Conservation (phyloP, 1,140 invertebrate genomes). For the Muscidifurax raptorellus region DNA sequence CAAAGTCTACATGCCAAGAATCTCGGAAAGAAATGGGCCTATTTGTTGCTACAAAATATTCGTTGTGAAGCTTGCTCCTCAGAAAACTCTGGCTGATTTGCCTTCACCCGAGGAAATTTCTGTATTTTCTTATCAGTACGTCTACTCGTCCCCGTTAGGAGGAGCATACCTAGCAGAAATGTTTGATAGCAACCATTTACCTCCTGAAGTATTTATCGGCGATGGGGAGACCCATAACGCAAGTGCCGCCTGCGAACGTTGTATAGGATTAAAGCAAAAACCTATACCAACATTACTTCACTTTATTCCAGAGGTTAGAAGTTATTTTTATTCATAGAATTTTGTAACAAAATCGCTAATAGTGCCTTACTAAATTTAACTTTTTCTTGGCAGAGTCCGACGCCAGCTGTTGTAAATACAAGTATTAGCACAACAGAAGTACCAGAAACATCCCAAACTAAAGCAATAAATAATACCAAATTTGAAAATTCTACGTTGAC, state of each 20-base stretch:
- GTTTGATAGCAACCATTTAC: slow-evolving; percentile 80
- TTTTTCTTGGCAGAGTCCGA: slow-evolving; percentile 38
- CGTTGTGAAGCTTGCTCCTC: slow-evolving; percentile 82
- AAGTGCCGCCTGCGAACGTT: slow-evolving; percentile 73
- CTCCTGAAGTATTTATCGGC: slow-evolving; percentile 81
- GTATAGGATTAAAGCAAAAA: slow-evolving; percentile 75
- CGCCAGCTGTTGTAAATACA: slow-evolving; percentile 45
- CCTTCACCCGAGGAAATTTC: slow-evolving; percentile 81
- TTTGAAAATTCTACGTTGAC: slow-evolving; percentile 21
- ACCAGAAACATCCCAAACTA: slow-evolving; percentile 36
- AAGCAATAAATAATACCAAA: slow-evolving; percentile 49
- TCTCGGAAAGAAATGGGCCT: slow-evolving; percentile 89
- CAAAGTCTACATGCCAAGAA: slow-evolving; percentile 82
- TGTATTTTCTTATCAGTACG: slow-evolving; percentile 84
- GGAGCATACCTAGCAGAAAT: slow-evolving; percentile 90
- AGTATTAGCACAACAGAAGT: slow-evolving; percentile 5
- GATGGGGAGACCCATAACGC: slow-evolving; percentile 77
- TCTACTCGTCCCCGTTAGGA: slow-evolving; percentile 78
- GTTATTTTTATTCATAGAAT: slow-evolving; percentile 16
- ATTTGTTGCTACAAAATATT: slow-evolving; percentile 91
- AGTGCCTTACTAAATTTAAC: slow-evolving; percentile 6
- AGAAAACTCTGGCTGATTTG: slow-evolving; percentile 81
- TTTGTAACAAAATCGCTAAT: slow-evolving; percentile 22
- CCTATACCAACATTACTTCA: slow-evolving; percentile 66
- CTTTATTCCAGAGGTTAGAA: slow-evolving; percentile 65